phyloP scores from a whole-genome alignment of 1,140 invertebrate species.

The Venustaconcha ellipsiformis region DNA sequence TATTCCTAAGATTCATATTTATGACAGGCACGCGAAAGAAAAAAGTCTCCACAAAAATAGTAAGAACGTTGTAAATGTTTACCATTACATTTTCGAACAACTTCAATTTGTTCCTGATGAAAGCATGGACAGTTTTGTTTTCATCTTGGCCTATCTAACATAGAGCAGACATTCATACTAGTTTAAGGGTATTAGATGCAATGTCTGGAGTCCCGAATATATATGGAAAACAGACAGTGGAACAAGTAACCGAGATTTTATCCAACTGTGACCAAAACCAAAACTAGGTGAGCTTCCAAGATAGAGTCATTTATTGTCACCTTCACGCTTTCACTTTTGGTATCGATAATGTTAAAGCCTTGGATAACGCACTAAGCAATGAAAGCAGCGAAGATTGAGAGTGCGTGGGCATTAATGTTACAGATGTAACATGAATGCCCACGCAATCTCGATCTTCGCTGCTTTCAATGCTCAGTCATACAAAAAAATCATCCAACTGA shows the following conservation, averaged over 20 bases:
- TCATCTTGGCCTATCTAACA: slow-evolving; percentile 21
- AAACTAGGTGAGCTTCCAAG: background rate
- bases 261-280: background rate
- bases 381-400: slow-evolving; percentile 24
- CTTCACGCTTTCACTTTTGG: slow-evolving; percentile 86
- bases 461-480: slow-evolving; percentile 48
- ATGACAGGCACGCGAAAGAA: slow-evolving; percentile 23
- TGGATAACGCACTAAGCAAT: slow-evolving; percentile 96
- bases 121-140: background rate
- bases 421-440: slow-evolving; percentile 66
- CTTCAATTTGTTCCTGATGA: background rate
- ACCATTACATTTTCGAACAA: slow-evolving; percentile 6
- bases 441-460: too few species aligned
- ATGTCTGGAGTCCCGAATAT: slow-evolving; percentile 15
- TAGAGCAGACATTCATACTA: slow-evolving; percentile 17
- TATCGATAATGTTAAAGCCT: slow-evolving; percentile 97
- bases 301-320: slow-evolving; percentile 77
- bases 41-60: slow-evolving; percentile 1
- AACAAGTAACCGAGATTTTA: slow-evolving; percentile 11
- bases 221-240: slow-evolving; percentile 17
- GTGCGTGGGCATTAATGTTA: slow-evolving; percentile 59
- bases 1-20: slow-evolving; percentile 49
- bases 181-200: slow-evolving; percentile 9
- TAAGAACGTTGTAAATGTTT: slow-evolving; percentile 33
- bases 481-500: slow-evolving; percentile 47